Evolutionary conservation across 2,888 invertebrate species (phyloP), one percentile per base, ranked within the genome.

Genomic region (Meandrusa payeni): DNA sequence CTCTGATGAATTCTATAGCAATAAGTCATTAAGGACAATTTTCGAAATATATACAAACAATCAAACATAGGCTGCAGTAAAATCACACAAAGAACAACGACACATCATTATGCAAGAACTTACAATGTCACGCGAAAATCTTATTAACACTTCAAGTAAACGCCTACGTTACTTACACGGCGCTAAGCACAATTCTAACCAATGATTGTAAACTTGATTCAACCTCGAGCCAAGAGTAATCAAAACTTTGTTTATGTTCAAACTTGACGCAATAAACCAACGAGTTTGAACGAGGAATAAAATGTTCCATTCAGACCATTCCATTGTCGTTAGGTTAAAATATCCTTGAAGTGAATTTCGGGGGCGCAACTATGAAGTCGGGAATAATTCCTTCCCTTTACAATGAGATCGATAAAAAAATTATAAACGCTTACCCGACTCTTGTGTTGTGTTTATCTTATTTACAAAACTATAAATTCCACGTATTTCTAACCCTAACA

Each of bases 191-290:
- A 31, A 31, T 31, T 37, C 36, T 42, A 37, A 37, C 36, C 42
- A 24, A 42, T 29, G 17, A 42, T 37, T 42, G 29, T 29, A 23
- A 42, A 42, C 36, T 36, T 28, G 17, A 29, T 36, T 36, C 19
- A 28, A 36, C 36, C 17, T 34, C 11, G 17, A 23, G 28, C 28
- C 17, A 22, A 41, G 23, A 34, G 36, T 36, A 42, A 42, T 42
- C 36, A 36, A 42, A 42, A 42, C 41, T 42, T 42, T 42, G 17
- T 34, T 34, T 34, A 41, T 34, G 27, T 34, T 12, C 19, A 15
- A 34, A 34, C 34, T 42, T 24, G 34, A n/a, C 23, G 36, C 29
- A 22, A 29, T 42, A 29, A 36, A 34, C 17, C 28, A 29, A 36
- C 11, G 17, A 32, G 15, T 36, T 34, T 3, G 11, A 29, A 29